Conservation (phyloP, 2,797 vertebrate species). For the Cirrhinus mrigala region DNA sequence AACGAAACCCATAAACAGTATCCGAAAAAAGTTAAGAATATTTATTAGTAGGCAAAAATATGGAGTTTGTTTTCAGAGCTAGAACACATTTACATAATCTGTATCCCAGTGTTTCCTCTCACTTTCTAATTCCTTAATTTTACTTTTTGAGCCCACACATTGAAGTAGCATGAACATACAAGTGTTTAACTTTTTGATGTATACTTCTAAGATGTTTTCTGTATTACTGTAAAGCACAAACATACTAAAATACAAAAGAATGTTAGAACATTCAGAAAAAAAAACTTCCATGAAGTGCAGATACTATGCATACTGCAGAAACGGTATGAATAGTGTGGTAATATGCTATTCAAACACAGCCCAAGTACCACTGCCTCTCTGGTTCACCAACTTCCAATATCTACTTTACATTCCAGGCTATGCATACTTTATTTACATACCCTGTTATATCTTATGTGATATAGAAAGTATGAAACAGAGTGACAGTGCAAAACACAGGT, state of each 20-base stretch:
- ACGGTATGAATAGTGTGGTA: not conserved
- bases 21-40: not conserved
- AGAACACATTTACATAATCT: not conserved
- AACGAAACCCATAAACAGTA: not conserved
- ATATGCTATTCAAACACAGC: not conserved
- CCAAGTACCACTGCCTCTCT: not conserved
- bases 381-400: not conserved
- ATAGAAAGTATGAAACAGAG: not conserved
- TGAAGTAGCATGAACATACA: not conserved
- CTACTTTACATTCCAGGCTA: not conserved
- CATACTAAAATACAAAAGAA: not conserved
- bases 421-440: not conserved
- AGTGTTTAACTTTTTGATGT: not conserved
- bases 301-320: not conserved
- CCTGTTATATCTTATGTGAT: not conserved
- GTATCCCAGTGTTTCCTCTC: not conserved
- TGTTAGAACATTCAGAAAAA: not conserved
- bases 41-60: not conserved
- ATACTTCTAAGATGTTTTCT: not conserved
- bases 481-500: slow-evolving; percentile 2
- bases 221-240: not conserved
- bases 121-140: not conserved
- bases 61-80: not conserved
- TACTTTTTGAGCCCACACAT: not conserved
- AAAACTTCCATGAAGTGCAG: not conserved